phyloP scores from a whole-genome alignment of 1,140 invertebrate genomes.

The Drosophila nannoptera region DNA sequence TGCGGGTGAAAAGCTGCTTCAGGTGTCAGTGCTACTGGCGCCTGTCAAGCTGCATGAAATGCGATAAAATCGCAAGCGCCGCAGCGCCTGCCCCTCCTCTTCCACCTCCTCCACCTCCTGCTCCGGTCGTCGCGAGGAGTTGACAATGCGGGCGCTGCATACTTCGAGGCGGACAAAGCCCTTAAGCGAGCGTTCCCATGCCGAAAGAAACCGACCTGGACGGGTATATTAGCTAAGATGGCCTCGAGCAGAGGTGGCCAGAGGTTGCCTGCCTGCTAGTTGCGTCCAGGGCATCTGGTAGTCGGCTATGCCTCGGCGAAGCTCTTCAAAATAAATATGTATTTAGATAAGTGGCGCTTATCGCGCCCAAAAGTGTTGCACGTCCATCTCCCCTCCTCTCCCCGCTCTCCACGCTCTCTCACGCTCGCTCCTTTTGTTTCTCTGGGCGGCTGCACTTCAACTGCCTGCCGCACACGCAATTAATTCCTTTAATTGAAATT shows the following conservation, averaged over 20 bases:
- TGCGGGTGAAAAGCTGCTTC: slow-evolving; percentile 39
- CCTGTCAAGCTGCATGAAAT: slow-evolving; percentile 56
- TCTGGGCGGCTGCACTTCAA: slow-evolving; percentile 37
- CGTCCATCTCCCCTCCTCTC: slow-evolving; percentile 1
- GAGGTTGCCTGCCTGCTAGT: no score
- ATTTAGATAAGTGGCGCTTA: slow-evolving; percentile 74
- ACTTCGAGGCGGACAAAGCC: slow-evolving; percentile 19
- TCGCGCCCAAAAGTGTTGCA: slow-evolving; percentile 46
- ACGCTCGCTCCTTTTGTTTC: neutral
- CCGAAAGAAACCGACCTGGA: no score
- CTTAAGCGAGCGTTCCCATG: neutral
- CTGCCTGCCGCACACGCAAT: slow-evolving; percentile 70
- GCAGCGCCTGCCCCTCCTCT: slow-evolving; percentile 3
- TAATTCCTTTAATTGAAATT: slow-evolving; percentile 76
- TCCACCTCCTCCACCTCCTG: no score
- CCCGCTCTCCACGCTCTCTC: neutral
- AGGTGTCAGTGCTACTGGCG: slow-evolving; percentile 54
- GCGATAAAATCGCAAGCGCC: slow-evolving; percentile 60
- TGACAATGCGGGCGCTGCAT: slow-evolving; percentile 59
- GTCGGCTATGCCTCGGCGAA: neutral
- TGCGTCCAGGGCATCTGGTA: no score
- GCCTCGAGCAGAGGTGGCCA: neutral
- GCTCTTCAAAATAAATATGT: slow-evolving; percentile 59
- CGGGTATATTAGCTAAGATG: neutral
- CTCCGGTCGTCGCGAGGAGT: slow-evolving; percentile 12